A percentile compares a stretch with the other conserved stretches of the same genome.
Conservation (phyloP, 2,888 invertebrate genomes). For the Trichacis sp. region DNA sequence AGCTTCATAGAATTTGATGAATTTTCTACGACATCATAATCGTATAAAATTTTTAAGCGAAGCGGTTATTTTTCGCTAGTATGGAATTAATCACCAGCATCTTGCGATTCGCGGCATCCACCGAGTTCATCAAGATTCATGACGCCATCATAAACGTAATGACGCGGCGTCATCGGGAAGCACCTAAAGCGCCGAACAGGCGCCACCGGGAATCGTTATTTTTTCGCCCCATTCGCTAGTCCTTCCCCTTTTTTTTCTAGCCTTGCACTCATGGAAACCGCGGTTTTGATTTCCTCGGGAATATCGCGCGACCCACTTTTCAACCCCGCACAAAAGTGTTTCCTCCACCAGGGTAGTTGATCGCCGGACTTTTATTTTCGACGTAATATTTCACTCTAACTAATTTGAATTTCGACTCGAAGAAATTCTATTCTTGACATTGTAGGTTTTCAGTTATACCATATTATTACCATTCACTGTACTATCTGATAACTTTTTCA, state of each 20-base stretch:
- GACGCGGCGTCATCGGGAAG: conserved; percentile 44
- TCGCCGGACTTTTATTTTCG: conserved; percentile 16
- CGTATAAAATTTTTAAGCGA: too few species aligned
- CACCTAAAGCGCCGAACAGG: conserved; percentile 39
- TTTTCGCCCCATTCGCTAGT: conserved; percentile 34
- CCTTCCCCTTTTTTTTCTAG: conserved; percentile 3
- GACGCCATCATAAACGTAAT: conserved; percentile 57
- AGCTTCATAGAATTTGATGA: too few species aligned
- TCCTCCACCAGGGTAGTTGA: conserved; percentile 4
- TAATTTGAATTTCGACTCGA: too few species aligned
- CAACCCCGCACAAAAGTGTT: conserved; percentile 4
- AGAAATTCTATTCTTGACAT: too few species aligned
- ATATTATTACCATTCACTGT: too few species aligned
- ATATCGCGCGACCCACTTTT: conserved; percentile 10
- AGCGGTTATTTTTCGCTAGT: too few species aligned
- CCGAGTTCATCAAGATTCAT: conserved; percentile 55
- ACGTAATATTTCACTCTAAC: too few species aligned
- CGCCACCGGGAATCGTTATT: conserved; percentile 47
- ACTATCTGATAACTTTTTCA: too few species aligned
- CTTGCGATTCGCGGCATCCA: conserved; percentile 48
- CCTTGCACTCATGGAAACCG: conserved; percentile 11
- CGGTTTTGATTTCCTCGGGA: conserved; percentile 11
- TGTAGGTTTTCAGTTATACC: too few species aligned
- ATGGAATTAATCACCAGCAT: conserved; percentile 58
- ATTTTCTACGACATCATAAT: too few species aligned